phyloP scores from a whole-genome alignment of 2,113 vertebrate species.

The Charina bottae region DNA sequence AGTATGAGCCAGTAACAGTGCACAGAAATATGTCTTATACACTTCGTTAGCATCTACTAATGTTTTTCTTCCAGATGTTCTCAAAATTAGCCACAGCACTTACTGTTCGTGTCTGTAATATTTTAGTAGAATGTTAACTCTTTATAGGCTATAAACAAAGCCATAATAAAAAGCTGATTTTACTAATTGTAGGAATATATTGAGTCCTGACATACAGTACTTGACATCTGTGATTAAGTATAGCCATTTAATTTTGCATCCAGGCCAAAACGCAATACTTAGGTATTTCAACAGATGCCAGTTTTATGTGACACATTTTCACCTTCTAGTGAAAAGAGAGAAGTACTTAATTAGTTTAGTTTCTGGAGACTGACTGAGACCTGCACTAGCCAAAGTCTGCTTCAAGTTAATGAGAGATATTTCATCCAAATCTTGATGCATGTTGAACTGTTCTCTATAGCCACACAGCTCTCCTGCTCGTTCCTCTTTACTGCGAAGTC shows the following conservation, averaged over 20 bases:
- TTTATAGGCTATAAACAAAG: conserved; percentile 20
- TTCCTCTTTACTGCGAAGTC: not conserved
- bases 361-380: not conserved
- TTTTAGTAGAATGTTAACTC: not conserved
- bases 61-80: conserved; percentile 19
- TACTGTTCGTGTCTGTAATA: conserved; percentile 10
- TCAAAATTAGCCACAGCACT: conserved; percentile 23
- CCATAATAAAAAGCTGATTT: conserved; percentile 1
- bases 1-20: not conserved
- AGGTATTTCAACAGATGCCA: not conserved
- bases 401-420: not conserved
- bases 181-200: not conserved
- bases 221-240: not conserved
- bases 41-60: not conserved
- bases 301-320: not conserved
- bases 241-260: not conserved
- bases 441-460: not conserved
- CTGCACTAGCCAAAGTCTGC: not conserved
- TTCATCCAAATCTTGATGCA: not conserved
- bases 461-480: not conserved
- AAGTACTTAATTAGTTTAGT: not conserved
- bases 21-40: conserved; percentile 11
- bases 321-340: not conserved
- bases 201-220: not conserved
- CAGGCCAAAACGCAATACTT: not conserved